phyloP scores from a whole-genome alignment of 2,888 invertebrate species.

The Rotaria magnacalcarata region DNA sequence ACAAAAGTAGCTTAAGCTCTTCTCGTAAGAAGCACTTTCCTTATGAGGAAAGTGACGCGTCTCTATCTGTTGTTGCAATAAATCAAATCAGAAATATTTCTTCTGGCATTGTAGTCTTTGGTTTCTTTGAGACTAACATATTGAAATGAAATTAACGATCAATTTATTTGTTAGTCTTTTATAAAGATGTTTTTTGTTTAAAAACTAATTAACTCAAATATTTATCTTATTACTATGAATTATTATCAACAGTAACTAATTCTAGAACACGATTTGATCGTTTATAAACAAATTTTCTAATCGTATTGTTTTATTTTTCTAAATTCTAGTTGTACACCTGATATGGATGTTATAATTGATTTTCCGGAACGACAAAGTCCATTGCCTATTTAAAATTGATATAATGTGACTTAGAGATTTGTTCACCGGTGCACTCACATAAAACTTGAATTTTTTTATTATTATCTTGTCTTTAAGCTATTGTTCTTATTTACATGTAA shows the following conservation, averaged over 20 bases:
- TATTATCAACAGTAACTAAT: too few relatives aligned
- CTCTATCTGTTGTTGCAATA: too few relatives aligned
- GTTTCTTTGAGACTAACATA: too few relatives aligned
- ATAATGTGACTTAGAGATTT: neutral
- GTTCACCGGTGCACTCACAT: neutral
- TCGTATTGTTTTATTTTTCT: neutral
- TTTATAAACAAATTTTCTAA: neutral
- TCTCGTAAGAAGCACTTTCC: neutral
- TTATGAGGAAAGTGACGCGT: neutral
- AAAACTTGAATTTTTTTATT: neutral
- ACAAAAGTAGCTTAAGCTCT: too few relatives aligned
- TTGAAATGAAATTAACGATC: neutral
- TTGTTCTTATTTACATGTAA: neutral
- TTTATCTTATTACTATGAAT: too few relatives aligned
- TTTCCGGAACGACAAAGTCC: neutral
- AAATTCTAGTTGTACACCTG: constrained; percentile 23
- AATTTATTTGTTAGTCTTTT: neutral
- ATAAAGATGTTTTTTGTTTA: too few relatives aligned
- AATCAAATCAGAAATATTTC: too few relatives aligned
- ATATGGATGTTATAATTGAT: constrained; percentile 29
- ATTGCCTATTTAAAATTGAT: neutral
- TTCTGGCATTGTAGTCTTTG: too few relatives aligned
- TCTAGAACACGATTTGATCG: neutral
- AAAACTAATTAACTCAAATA: neutral
- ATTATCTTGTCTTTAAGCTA: neutral